Evolutionary conservation across 2,113 vertebrate genomes (phyloP).

Genomic region (Prunella fulvescens): DNA sequence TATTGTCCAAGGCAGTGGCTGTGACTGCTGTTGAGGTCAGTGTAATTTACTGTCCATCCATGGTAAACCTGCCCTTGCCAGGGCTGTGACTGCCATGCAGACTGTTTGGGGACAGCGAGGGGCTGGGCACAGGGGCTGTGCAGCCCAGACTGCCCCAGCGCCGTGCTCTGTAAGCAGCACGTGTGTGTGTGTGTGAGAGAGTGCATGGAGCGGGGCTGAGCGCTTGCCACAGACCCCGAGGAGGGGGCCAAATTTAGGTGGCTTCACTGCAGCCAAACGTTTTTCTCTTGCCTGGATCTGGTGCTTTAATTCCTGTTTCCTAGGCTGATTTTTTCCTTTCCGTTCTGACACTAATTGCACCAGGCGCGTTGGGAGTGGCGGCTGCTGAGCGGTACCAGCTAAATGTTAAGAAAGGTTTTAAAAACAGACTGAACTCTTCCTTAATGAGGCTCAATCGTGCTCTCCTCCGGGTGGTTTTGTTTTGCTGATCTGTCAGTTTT

Average conservation of each 20-base stretch:
- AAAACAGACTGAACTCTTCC: conserved; percentile 78
- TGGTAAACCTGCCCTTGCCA: conserved; percentile 77
- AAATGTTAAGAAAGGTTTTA: conserved; percentile 79
- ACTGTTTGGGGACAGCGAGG: conserved; percentile 16
- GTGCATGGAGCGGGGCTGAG: background rate
- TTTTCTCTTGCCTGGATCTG: conserved; percentile 29
- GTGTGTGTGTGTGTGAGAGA: background rate
- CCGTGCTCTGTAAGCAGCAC: background rate
- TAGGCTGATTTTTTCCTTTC: conserved; percentile 66
- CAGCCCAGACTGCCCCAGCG: background rate
- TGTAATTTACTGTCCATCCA: conserved; percentile 84
- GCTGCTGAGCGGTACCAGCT: conserved; percentile 75
- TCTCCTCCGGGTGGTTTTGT: conserved; percentile 78
- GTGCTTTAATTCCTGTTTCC: conserved; percentile 70
- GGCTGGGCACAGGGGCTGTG: background rate
- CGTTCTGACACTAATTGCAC: conserved; percentile 78
- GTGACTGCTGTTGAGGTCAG: conserved; percentile 86
- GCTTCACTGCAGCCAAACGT: conserved; percentile 35
- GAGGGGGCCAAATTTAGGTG: conserved; percentile 59
- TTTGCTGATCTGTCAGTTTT: conserved; percentile 81
- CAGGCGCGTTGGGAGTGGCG: conserved; percentile 60
- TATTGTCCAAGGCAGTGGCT: conserved; percentile 84
- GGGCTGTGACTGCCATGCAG: conserved; percentile 83
- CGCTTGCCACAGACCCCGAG: background rate
- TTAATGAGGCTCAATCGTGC: conserved; percentile 75